phyloP scores from a whole-genome alignment of 2,888 invertebrate genomes.

The Heliconius hortense region DNA sequence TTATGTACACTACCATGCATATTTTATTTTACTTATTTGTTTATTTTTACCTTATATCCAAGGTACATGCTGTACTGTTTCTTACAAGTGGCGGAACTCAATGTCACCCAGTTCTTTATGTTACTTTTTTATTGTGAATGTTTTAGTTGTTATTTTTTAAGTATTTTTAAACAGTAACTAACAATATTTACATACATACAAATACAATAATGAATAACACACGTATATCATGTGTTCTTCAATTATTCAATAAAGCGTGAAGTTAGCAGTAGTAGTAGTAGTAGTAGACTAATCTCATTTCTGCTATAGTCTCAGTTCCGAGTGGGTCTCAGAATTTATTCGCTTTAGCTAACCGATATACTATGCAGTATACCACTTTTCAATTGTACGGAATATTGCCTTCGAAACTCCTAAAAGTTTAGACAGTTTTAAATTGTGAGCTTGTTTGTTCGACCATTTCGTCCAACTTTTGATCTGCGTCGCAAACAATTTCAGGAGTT shows the following conservation, averaged over 20 bases:
- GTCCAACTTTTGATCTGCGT: conserved; percentile 32
- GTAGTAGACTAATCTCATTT: not conserved
- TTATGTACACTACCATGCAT: too few relatives aligned
- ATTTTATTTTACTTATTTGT: too few relatives aligned
- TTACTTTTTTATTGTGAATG: not conserved
- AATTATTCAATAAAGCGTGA: not conserved
- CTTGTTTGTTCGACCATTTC: conserved; percentile 40
- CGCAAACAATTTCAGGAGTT: conserved; percentile 21
- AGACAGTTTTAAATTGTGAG: conserved; percentile 40
- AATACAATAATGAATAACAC: too few relatives aligned
- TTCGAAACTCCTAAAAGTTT: conserved; percentile 27
- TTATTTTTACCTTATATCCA: too few relatives aligned
- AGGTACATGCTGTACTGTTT: too few relatives aligned
- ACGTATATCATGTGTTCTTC: too few relatives aligned
- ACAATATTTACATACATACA: too few relatives aligned
- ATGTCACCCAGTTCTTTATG: too few relatives aligned
- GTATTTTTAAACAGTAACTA: not conserved
- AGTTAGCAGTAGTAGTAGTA: too few relatives aligned
- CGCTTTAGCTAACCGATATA: conserved; percentile 24
- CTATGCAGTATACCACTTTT: conserved; percentile 27
- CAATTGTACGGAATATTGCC: conserved; percentile 33
- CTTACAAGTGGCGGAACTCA: too few relatives aligned
- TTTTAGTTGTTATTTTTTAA: not conserved
- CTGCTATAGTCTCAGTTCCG: not conserved
- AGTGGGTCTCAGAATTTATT: conserved; percentile 27